Percentiles rank a stretch among this genome's conserved stretches.
phyloP scores from a whole-genome alignment of 2,888 invertebrate species.

The Sylvicola cinctus region DNA sequence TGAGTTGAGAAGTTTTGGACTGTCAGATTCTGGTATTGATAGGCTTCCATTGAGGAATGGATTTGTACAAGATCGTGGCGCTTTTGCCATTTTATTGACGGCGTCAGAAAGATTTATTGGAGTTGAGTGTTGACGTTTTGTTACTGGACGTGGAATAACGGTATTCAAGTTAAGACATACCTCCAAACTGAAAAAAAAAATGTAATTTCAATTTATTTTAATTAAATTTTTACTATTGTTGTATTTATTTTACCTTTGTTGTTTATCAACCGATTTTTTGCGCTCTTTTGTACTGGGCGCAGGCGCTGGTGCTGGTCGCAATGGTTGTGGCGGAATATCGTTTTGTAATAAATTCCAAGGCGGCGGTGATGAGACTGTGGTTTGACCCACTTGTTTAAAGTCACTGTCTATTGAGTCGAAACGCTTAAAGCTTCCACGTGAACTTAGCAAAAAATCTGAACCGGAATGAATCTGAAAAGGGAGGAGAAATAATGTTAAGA shows the following conservation, averaged over 20 bases:
- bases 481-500: no score
- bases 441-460: conserved; percentile 37
- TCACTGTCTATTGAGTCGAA: conserved; percentile 41
- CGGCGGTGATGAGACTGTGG: conserved; percentile 19
- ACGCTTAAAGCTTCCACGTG: conserved; percentile 40
- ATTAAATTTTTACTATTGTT: neutral
- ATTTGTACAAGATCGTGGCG: conserved; percentile 9
- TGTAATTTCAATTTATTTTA: neutral
- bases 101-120: conserved; percentile 9
- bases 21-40: conserved; percentile 7
- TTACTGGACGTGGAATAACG: conserved; percentile 12
- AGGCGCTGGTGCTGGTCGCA: conserved; percentile 37
- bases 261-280: conserved; percentile 5
- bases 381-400: conserved; percentile 27
- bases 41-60: conserved; percentile 11
- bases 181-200: neutral
- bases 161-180: conserved; percentile 3
- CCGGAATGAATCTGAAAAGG: conserved; percentile 36
- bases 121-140: conserved; percentile 15
- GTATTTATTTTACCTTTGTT: conserved; percentile 1
- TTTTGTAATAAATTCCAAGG: conserved; percentile 22
- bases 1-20: no score
- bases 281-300: conserved; percentile 8
- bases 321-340: conserved; percentile 36
- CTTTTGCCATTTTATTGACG: conserved; percentile 8